Conservation (phyloP, 2,888 invertebrate species). For the Elegia similella region DNA sequence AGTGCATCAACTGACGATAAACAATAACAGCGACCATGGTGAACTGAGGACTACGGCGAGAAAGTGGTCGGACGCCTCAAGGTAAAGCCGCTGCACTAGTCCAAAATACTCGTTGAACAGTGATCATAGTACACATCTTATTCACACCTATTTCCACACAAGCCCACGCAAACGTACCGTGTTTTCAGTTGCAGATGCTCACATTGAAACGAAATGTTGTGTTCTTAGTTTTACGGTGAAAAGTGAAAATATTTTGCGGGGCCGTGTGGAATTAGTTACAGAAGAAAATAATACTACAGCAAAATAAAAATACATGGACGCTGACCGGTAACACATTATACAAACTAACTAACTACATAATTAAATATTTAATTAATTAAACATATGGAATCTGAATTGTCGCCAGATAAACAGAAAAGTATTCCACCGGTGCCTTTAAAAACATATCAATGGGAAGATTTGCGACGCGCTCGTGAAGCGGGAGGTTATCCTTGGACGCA, state of each 20-base stretch:
- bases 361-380: slow-evolving; percentile 43
- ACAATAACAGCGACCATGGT: slow-evolving; percentile 52
- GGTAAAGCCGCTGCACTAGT: slow-evolving; percentile 68
- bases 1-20: slow-evolving; percentile 45
- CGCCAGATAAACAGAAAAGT: slow-evolving; percentile 72
- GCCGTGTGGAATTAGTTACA: slow-evolving; percentile 42
- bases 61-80: slow-evolving; percentile 58
- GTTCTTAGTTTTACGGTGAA: slow-evolving; percentile 72
- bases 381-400: slow-evolving; percentile 81
- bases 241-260: slow-evolving; percentile 60
- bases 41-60: slow-evolving; percentile 39
- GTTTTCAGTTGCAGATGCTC: slow-evolving; percentile 74
- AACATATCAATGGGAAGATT: slow-evolving; percentile 92
- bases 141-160: slow-evolving; percentile 80
- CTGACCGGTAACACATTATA: slow-evolving; percentile 35
- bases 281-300: slow-evolving; percentile 31
- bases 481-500: slow-evolving; percentile 93
- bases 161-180: slow-evolving; percentile 76
- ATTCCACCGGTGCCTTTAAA: slow-evolving; percentile 86
- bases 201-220: slow-evolving; percentile 78
- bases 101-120: slow-evolving; percentile 65
- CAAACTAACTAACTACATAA: slow-evolving; percentile 22
- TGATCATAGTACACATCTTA: slow-evolving; percentile 72
- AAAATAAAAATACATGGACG: slow-evolving; percentile 32
- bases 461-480: slow-evolving; percentile 84